These are phyloP conservation scores for Drosophila tripunctata DNA, from an alignment of 2,888 invertebrate genomes.

Conservation along the genomic window DNA sequence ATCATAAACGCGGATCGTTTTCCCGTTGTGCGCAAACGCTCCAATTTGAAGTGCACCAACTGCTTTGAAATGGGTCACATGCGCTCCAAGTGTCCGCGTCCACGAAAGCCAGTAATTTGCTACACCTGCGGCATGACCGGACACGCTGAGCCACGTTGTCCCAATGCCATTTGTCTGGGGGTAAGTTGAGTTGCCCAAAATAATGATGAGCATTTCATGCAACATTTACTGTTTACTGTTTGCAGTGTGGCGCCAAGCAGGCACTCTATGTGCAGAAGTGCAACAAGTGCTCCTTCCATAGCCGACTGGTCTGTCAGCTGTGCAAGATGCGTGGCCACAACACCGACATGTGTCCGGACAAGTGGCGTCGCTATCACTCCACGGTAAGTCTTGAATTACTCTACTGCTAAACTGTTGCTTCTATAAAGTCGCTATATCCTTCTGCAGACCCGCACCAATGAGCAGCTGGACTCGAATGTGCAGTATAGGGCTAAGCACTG, in stretches of 20 bases:
- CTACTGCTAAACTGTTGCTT: conserved; percentile 16
- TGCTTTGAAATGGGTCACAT: conserved; percentile 88
- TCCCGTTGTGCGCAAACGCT: conserved; percentile 60
- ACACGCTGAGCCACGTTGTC: conserved; percentile 88
- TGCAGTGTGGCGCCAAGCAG: conserved; percentile 88
- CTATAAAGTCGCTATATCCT: no score
- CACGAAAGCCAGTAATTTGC: conserved; percentile 86
- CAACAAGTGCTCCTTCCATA: conserved; percentile 86
- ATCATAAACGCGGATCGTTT: conserved; percentile 79
- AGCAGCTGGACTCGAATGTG: conserved; percentile 73
- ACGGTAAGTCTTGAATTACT: conserved; percentile 85
- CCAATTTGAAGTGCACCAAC: conserved; percentile 86
- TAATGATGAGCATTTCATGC: no score
- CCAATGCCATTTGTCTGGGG: conserved; percentile 88
- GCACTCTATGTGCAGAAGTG: conserved; percentile 86
- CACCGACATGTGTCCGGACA: conserved; percentile 88
- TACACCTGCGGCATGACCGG: conserved; percentile 88
- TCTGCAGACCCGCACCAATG: conserved; percentile 85
- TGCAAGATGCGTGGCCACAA: conserved; percentile 88
- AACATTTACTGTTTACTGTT: conserved; percentile 39
- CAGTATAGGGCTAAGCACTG: conserved; percentile 84
- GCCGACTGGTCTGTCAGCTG: conserved; percentile 85
- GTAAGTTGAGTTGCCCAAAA: conserved; percentile 84
- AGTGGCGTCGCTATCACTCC: conserved; percentile 90
- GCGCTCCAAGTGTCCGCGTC: conserved; percentile 86